phyloP scores from a whole-genome alignment of 1,140 invertebrate species.

The Eurosta solidaginis region DNA sequence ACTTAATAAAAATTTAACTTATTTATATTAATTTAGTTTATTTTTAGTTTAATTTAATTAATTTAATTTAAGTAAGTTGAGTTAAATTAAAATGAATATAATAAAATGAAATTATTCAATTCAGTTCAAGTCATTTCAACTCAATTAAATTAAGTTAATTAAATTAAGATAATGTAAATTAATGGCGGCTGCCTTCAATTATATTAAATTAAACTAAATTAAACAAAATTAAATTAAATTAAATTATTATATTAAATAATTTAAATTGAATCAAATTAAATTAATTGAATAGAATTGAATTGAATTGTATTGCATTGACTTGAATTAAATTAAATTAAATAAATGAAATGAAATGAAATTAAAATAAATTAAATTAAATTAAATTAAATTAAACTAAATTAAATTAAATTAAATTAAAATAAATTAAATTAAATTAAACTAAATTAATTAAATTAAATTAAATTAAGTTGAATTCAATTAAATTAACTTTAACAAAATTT shows the following conservation, averaged over 20 bases:
- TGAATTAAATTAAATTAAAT: not conserved
- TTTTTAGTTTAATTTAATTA: not conserved
- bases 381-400: slow-evolving; percentile 1
- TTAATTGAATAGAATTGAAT: not conserved
- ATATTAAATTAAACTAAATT: not conserved
- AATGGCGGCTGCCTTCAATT: not conserved
- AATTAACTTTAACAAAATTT: not conserved
- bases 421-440: not conserved
- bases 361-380: slow-evolving; percentile 3
- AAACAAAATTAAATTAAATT: not conserved
- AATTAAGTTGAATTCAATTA: not conserved
- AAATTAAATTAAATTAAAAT: not conserved
- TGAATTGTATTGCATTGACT: not conserved
- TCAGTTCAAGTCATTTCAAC: not conserved
- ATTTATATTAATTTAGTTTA: not conserved
- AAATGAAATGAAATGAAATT: not conserved
- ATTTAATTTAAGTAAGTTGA: too few species aligned
- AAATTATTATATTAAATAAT: not conserved
- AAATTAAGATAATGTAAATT: not conserved
- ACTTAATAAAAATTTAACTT: not conserved
- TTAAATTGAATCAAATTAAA: not conserved
- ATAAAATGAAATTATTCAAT: not conserved
- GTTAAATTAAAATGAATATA: too few species aligned
- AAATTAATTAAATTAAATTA: not conserved
- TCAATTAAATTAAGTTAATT: not conserved